Evolutionary conservation across 64 coral and sea anemone species (phyloP), one percentile per base, ranked within the genome.

Genomic region (Exaiptasia diaphana): DNA sequence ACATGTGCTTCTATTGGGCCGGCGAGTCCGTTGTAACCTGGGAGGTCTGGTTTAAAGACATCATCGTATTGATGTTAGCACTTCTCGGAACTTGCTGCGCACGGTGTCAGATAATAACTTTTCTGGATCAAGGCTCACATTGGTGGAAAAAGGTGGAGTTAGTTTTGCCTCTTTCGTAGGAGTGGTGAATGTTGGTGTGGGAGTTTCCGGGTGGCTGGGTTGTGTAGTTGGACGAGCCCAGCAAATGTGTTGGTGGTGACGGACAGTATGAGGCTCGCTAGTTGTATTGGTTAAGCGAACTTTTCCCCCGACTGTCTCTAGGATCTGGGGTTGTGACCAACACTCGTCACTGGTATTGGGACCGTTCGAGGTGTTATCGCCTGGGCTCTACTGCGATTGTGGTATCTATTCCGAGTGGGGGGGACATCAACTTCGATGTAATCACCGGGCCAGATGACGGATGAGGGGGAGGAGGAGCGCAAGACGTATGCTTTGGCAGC

Each of bases 401-500:
- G 26, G 46, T 20, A 49, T 88, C 86, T 44, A 39, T 38, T 60
- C 28, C 22, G 5, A 81, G 32, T 17, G 8, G 59, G 12, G 21
- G 85, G 85, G 14, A 79, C 38, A 3, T 89, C 77, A 26, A 81
- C 18, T 49, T 89, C 77, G 38, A 89, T 18, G 69, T 45, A 89
- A 1, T 68, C 40, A 4, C 77, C 77, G 0, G 77, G 86, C 86
- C 76, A 89, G 13, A 89, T 64, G 7, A 73, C 75, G 29, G 65
- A 64, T 38, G 29, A 43, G 50, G 52, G 65, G 73, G 52, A 49
- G 57, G 28, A 33, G 18, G 52, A 32, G 49, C 20, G 86, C 42
- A 22, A 42, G 64, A 50, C 67, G 73, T 29, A 87, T 34, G 42
- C 76, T 28, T 0, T 78, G 35, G 39, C 56, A 64, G 10, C 57